phyloP scores from a whole-genome alignment of 2,888 invertebrate genomes.

The Gerris lacustris region DNA sequence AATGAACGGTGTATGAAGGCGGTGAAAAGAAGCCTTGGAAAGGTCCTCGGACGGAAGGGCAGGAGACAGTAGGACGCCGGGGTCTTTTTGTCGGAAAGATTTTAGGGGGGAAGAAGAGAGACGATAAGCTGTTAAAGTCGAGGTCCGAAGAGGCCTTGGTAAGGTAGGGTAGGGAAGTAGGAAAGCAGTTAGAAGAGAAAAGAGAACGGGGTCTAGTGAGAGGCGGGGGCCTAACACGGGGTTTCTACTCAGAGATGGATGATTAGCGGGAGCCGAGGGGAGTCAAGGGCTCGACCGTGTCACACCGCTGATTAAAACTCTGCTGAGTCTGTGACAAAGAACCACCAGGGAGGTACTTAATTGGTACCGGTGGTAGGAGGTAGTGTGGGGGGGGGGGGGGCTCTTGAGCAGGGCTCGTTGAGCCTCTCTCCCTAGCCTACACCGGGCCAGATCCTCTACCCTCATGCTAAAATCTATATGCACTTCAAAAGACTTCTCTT shows the following conservation, averaged over 20 bases:
- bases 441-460: neutral
- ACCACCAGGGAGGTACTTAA: neutral
- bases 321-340: slow-evolving; percentile 3
- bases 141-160: neutral
- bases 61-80: neutral
- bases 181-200: neutral
- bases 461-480: slow-evolving; percentile 1
- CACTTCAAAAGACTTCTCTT: slow-evolving; percentile 1
- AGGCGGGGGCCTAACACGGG: neutral
- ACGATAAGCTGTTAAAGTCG: neutral
- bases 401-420: neutral
- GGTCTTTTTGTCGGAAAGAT: neutral
- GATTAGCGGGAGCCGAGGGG: neutral
- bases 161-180: neutral
- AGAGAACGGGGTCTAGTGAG: no score
- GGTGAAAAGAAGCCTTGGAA: neutral
- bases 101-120: neutral
- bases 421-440: neutral
- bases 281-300: neutral
- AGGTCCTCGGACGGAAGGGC: neutral
- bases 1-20: neutral
- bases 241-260: neutral
- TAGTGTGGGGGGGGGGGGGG: neutral
- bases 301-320: slow-evolving; percentile 3
- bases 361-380: neutral